A percentile compares a stretch with the other conserved stretches of the same genome.
Conservation (phyloP, 2,113 vertebrate genomes). For the Oceanodroma tethys region DNA sequence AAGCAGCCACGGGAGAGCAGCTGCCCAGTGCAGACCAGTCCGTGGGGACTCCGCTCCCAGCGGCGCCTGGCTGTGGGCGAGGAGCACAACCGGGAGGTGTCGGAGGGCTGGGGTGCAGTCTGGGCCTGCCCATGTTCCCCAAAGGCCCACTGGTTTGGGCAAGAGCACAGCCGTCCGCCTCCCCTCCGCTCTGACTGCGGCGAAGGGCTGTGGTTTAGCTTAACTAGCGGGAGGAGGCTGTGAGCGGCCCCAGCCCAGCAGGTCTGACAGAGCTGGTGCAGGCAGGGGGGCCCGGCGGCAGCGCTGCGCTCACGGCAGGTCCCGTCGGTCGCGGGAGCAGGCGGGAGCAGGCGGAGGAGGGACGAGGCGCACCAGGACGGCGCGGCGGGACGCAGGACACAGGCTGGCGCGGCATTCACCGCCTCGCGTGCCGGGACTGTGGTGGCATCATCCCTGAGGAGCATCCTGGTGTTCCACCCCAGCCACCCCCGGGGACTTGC, state of each 20-base stretch:
- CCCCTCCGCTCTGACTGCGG: not conserved
- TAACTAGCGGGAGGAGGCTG: not conserved
- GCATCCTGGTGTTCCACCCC: not conserved
- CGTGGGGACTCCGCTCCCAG: not conserved
- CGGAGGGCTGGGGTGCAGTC: not conserved
- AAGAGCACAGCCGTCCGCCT: not conserved
- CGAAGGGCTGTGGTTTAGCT: not conserved
- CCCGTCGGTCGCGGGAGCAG: not conserved
- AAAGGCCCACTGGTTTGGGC: not conserved
- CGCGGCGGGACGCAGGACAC: not conserved
- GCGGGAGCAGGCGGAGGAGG: not conserved
- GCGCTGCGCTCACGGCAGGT: not conserved
- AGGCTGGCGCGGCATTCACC: not conserved
- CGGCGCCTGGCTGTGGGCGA: not conserved
- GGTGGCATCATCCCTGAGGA: not conserved
- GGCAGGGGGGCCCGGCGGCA: not conserved
- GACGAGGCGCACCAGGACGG: not conserved
- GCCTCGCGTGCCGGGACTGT: not conserved
- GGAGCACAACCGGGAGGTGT: not conserved
- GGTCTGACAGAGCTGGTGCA: not conserved
- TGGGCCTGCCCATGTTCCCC: not conserved
- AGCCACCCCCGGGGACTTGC: not conserved
- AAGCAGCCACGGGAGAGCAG: not conserved
- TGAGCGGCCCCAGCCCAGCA: not conserved
- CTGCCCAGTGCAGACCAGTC: not conserved